A percentile compares a stretch with the other conserved stretches of the same genome.
Evolutionary conservation across 2,797 vertebrate species (phyloP).

Genomic region (Holocentrus rufus): DNA sequence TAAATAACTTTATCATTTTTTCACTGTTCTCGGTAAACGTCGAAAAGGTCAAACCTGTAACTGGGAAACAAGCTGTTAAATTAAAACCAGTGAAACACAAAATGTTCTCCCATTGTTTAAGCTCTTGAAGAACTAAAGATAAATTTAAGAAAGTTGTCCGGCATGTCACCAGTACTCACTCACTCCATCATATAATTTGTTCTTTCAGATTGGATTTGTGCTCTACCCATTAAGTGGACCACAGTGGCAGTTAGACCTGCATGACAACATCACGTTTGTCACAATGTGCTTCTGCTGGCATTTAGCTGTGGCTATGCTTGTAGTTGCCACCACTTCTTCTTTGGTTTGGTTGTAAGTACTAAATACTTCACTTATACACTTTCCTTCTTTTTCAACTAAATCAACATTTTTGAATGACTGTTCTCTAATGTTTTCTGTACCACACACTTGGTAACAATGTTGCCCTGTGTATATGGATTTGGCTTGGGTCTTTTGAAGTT

Average conservation of each 20-base stretch:
- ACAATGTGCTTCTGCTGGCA: conserved; percentile 98
- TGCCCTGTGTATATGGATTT: no score
- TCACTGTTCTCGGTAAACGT: no score
- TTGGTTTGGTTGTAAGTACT: conserved; percentile 85
- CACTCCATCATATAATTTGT: conserved; percentile 11
- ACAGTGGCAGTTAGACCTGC: conserved; percentile 81
- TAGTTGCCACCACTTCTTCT: conserved; percentile 72
- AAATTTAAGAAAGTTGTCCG: not conserved
- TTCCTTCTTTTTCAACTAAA: no score
- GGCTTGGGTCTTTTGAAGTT: no score
- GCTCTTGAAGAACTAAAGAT: not conserved
- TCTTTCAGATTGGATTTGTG: conserved; percentile 91
- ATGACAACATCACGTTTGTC: conserved; percentile 86
- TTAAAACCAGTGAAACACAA: no score
- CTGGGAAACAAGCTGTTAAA: no score
- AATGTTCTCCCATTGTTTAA: no score
- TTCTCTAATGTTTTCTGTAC: no score
- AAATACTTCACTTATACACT: not conserved
- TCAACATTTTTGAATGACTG: no score
- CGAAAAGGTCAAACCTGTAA: no score
- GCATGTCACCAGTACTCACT: not conserved
- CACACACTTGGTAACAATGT: no score
- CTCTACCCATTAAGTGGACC: conserved; percentile 87
- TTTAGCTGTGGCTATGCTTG: conserved; percentile 75
- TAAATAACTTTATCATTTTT: no score